These are phyloP conservation scores for Diglossa cyanea DNA, from an alignment of 2,797 vertebrate genomes.

Conservation along the genomic window DNA sequence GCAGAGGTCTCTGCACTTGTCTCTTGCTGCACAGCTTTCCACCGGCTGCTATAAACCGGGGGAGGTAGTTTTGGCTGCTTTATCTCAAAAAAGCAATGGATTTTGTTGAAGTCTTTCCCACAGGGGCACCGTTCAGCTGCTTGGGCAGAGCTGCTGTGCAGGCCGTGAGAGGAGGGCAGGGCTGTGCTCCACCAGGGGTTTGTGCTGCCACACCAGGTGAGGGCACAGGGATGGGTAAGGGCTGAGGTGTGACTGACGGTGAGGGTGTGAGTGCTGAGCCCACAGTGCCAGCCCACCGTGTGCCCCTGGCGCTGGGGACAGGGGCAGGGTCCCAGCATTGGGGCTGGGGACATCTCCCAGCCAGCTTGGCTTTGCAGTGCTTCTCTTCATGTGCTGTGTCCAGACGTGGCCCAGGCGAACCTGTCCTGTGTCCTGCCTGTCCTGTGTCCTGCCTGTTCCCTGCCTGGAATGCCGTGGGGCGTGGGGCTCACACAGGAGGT, in stretches of 20 bases:
- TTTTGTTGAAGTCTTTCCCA: background rate
- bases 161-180: accelerated
- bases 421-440: background rate
- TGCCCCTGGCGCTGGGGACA: accelerated
- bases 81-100: background rate
- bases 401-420: background rate
- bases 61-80: background rate
- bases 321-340: accelerated
- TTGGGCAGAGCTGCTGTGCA: background rate
- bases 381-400: background rate
- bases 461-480: accelerated
- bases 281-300: accelerated
- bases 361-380: background rate
- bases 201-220: accelerated
- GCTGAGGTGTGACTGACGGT: accelerated
- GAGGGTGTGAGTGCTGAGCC: background rate
- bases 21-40: background rate
- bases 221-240: accelerated
- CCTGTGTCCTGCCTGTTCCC: background rate
- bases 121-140: accelerated
- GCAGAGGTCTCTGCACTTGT: background rate
- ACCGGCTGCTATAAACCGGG: background rate
- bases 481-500: accelerated
- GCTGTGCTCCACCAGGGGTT: background rate
- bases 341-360: background rate